Conservation (phyloP, 2,888 invertebrate genomes). For the Sphaerophoria taeniata region DNA sequence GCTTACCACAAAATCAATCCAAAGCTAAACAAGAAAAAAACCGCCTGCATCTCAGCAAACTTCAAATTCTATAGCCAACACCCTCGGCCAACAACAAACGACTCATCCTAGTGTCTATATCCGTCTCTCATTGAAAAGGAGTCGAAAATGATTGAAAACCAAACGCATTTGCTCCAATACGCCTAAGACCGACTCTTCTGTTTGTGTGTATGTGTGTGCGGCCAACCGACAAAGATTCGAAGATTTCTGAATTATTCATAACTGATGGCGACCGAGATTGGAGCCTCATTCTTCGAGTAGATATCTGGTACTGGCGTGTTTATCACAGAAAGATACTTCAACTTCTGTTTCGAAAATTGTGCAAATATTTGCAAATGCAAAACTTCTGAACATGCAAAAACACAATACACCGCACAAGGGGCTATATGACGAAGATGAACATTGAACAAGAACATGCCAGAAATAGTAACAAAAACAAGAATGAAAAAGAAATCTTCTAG, state of each 20-base stretch:
- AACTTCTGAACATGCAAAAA: neutral
- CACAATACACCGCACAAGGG: slow-evolving; percentile 16
- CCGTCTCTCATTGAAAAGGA: neutral
- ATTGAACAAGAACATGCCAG: neutral
- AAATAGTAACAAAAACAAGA: neutral
- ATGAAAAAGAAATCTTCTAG: neutral
- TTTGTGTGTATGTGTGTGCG: too few relatives aligned
- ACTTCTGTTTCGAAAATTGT: slow-evolving; percentile 52
- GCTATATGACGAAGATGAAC: slow-evolving; percentile 18
- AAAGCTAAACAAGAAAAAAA: slow-evolving; percentile 7
- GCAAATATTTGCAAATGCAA: slow-evolving; percentile 65
- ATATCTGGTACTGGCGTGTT: too few relatives aligned
- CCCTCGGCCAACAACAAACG: too few relatives aligned
- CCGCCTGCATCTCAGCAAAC: slow-evolving; percentile 1
- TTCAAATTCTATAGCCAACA: neutral
- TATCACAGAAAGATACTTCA: slow-evolving; percentile 38
- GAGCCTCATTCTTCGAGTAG: slow-evolving; percentile 31
- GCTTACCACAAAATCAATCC: slow-evolving; percentile 19
- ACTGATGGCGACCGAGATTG: slow-evolving; percentile 29
- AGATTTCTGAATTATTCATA: slow-evolving; percentile 56
- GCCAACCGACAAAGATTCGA: too few relatives aligned
- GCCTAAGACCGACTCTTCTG: too few relatives aligned
- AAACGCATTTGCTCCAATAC: too few relatives aligned
- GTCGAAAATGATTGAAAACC: too few relatives aligned
- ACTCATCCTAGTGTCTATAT: too few relatives aligned